These are phyloP conservation scores for Cosmia pyralina DNA, from an alignment of 2,888 invertebrate species.

Conservation along the genomic window DNA sequence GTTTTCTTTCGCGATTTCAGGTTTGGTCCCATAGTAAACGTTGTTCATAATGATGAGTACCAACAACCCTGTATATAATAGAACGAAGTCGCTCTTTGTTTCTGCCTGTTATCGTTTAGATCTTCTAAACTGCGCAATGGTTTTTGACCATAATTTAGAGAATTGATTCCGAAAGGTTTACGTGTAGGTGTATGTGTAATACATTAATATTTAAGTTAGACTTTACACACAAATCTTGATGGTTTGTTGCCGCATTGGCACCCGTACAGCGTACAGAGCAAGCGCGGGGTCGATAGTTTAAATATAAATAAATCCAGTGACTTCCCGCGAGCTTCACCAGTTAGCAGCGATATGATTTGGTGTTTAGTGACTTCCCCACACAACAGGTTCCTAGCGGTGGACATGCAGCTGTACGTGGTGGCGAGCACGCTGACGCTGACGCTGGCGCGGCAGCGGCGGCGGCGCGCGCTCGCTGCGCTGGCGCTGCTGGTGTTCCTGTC, in stretches of 20 bases:
- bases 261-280: too few species aligned
- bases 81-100: not conserved
- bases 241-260: too few species aligned
- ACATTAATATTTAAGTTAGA: too few species aligned
- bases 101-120: not conserved
- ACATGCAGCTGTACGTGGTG: conserved; percentile 79
- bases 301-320: not conserved
- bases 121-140: not conserved
- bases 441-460: conserved; percentile 64
- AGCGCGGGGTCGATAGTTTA: too few species aligned
- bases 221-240: too few species aligned
- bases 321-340: not conserved
- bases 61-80: not conserved
- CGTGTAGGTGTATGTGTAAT: not conserved
- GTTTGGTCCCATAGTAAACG: too few species aligned
- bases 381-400: conserved; percentile 81
- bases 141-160: not conserved
- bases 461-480: conserved; percentile 63
- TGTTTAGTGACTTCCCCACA: too few species aligned
- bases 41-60: too few species aligned
- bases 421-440: conserved; percentile 69
- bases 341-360: not conserved
- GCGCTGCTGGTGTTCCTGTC: conserved; percentile 63
- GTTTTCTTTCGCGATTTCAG: too few species aligned
- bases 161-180: not conserved